Base-by-base conservation (phyloP, 2,113 vertebrate species). In the Rhinichthys klamathensis region DNA sequence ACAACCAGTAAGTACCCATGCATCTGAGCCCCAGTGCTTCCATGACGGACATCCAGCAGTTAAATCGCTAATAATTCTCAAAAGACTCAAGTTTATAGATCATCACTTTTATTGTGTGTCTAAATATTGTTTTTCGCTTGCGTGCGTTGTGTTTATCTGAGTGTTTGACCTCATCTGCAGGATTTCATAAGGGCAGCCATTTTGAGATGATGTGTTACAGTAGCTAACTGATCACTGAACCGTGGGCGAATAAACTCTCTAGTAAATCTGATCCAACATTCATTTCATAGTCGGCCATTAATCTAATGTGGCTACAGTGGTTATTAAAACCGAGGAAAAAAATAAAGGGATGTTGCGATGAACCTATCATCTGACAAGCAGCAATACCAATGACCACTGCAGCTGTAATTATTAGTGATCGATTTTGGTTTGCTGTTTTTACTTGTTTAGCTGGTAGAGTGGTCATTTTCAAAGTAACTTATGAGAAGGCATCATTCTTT, bases 1-100 rank as follows among this genome's bases (percentile, higher is more conserved):
- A 99, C 97, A 86, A 99, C 98, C 81, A 99, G 98, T 99, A 92
- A 99, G 98, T 98, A 91, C 18, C 46, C 7, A 27, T 82, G 49
- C 67, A 84, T 32, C 51, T 63, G 77, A 70, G 44, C 12, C n/a
- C 38, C n/a, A 3, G 13, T 49, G 15, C 11, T 25, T 44, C 51
- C 38, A 12, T 56, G 6, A 1, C 9, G 15, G 41, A 83, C 25
- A 46, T 23, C 58, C 44, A 21, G n/a, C 8, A 0, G 41, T 35
- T 49, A 30, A 82, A 46, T 41, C 44, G 15, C 65, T n/a, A 7
- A 54, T 16, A 54, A 56, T 35, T 38, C 30, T 51, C 49, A 56
- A 44, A 46, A 44, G 23, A 11, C 23, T 18, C 21, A 12, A 1
- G 13, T 80, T 80, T 63, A 61, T 46, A 44, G 77, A 80, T 23